These are phyloP conservation scores for Pseudococcus viburni DNA, from an alignment of 2,888 invertebrate genomes.

Conservation along the genomic window DNA sequence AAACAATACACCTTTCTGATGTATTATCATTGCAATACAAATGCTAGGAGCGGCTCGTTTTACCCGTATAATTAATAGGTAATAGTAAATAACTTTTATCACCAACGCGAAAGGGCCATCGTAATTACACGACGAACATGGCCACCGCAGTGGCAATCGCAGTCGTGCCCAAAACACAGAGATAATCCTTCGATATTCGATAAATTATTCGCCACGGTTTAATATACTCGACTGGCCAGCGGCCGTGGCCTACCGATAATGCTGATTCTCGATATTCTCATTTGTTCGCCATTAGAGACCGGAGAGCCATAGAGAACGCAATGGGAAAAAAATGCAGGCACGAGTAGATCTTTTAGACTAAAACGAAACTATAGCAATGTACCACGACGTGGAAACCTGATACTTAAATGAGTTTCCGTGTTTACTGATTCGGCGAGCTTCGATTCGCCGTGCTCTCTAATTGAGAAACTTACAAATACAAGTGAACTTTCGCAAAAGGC, in stretches of 20 bases:
- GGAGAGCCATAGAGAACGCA: no score
- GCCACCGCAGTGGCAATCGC: not conserved
- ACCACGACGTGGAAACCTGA: not conserved
- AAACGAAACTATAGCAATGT: not conserved
- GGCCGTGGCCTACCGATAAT: not conserved
- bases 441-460: slow-evolving; percentile 13
- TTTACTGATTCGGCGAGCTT: not conserved
- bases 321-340: not conserved
- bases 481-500: not conserved
- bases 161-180: not conserved
- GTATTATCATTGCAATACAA: slow-evolving; percentile 62
- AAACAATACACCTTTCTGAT: slow-evolving; percentile 65
- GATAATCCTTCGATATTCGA: slow-evolving; percentile 15
- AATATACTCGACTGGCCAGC: not conserved
- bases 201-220: slow-evolving; percentile 6
- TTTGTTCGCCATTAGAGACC: not conserved
- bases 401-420: slow-evolving; percentile 12
- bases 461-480: slow-evolving; percentile 10
- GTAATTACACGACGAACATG: slow-evolving; percentile 5
- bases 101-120: slow-evolving; percentile 18
- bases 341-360: not conserved
- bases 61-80: slow-evolving; percentile 46
- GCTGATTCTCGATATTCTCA: not conserved
- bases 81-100: slow-evolving; percentile 61
- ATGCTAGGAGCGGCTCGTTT: slow-evolving; percentile 39